Base-by-base conservation (phyloP, 1,140 invertebrate genomes). In the Acromyrmex echinatior region DNA sequence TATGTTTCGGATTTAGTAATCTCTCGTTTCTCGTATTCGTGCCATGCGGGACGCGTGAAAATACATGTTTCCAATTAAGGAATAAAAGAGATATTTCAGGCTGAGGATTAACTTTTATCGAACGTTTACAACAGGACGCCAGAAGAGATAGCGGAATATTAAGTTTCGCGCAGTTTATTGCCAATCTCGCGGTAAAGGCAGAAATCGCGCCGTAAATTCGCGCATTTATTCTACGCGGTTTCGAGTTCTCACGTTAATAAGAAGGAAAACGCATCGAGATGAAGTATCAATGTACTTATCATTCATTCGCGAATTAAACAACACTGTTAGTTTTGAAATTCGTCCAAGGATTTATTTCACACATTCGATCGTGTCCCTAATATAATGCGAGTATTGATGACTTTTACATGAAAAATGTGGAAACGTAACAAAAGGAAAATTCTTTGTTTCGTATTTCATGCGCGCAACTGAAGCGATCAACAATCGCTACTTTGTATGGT, bases 151-250 rank as follows among this genome's bases (percentile, higher is more conserved):
- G 56, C 39, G 70, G 56, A 84, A 84, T 84, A 84, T 84, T 84
- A 76, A 84, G 80, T 84, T 84, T 84, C 80, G 80, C 80, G 70
- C 80, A 63, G 53, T 82, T 82, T 82, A 82, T 73, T 39, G 80
- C 39, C 68, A 76, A 51, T 76, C 80, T 76, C 80, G 70, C 39
- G 80, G 49, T 84, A 84, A 84, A 84, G 80, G 58, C 45, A 56
- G n/a, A 14, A 63, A 60, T 84, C 56, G 39, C 39, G 70, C 39
- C 80, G 80, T 84, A 84, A 84, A 84, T 84, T 76, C 28, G 25
- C 70, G 39, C 80, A 76, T 76, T 84, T 74, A 84, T 63, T 76
- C 68, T 21, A n/a, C 56, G 25, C 39, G 70, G 56, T 62, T 60
- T 74, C 56, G 68, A 82, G 7, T 74, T 82, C 68, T 56, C 80